Base-by-base conservation (phyloP, 2,797 vertebrate genomes). In the Sorex maritimensis region DNA sequence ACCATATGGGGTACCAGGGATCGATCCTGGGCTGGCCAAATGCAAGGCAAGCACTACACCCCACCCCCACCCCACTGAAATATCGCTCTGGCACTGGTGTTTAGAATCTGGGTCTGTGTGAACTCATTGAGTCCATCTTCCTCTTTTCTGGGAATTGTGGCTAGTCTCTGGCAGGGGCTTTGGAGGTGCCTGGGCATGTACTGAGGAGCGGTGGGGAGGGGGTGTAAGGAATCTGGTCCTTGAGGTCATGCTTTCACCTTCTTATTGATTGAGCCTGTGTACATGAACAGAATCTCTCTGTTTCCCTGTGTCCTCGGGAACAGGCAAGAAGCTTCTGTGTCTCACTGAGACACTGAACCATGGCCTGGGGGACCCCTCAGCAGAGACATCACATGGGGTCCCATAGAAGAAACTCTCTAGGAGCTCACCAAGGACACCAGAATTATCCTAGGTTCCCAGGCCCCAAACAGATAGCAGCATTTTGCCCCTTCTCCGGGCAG, bases 111-210 rank as follows among this genome's bases (percentile, higher is more conserved):
- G 52, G 34, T 61, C 14, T 58, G 17, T 67, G 65, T 14, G 65
- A 85, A 74, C 13, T 77, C 23, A 15, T 24, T 75, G n/a, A 61
- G 81, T 74, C 86, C 65, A 73, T n/a, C 11, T 14, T 92, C n/a
- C 4, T 13, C 23, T 91, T 94, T 52, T 49, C 19, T 41, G 52
- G 28, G 63, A 24, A 49, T 23, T 28, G 12, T 73, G 49, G 68
- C 41, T 90, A 44, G 34, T 88, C 89, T 92, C 91, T 52, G 23
- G 41, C 38, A 88, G 46, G 24, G 52, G 0, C 69, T 46, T 69
- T 24, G 23, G n/a, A 67, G n/a, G n/a, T 81, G 63, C 19, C n/a
- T 49, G 81, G 44, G 52, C 24, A 5, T 52, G 49, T 83, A 26
- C 63, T 2, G 15, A 34, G 19, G 23, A 5, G 11, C 58, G 14